Base-by-base conservation (phyloP, 2,888 invertebrate species). In the Gisinianus flammeolus region DNA sequence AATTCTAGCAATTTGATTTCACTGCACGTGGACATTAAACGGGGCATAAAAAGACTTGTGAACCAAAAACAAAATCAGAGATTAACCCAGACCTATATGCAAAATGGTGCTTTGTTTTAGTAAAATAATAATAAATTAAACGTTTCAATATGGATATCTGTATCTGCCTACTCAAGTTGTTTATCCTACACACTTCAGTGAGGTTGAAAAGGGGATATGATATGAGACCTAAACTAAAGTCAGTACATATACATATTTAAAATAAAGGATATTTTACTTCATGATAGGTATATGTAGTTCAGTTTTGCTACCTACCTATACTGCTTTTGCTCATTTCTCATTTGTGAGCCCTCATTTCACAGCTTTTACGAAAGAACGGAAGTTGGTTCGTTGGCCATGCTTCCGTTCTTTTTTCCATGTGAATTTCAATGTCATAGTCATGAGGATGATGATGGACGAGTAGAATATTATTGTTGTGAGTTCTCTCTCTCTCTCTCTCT, bases 321-420 rank as follows among this genome's bases (percentile, higher is more conserved):
- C n/a, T n/a, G n/a, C 19, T 28, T 26, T 26, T 28, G 28, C 28
- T 31, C 19, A 28, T 28, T 10, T 30, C 26, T 24, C 30, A 31
- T 26, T 58, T n/a, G 62, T 62, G 5, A 68, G 68, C 44, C 68
- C 68, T 68, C 68, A 68, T 68, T 68, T 67, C 68, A 35, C 68
- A 54, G 30, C 56, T 71, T 58, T 56, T 58, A 71, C 71, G 58
- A 62, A 69, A 68, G 52, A 72, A 78, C 78, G 84, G 84, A 84
- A 84, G 83, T 84, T n/a, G n/a, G n/a, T n/a, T 83, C 84, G 82
- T 81, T 83, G 83, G 77, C 83, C 84, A 83, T 83, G 76, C 79
- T 81, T 84, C 84, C 84, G 82, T 54, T 75, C 66, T 69, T 75
- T 77, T 67, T 69, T 58, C 66, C 35, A 77, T 66, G 64, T 62